Evolutionary conservation across 2,888 invertebrate genomes (phyloP), one percentile per base, ranked within the genome.

Genomic region (Cheilosia vernalis): DNA sequence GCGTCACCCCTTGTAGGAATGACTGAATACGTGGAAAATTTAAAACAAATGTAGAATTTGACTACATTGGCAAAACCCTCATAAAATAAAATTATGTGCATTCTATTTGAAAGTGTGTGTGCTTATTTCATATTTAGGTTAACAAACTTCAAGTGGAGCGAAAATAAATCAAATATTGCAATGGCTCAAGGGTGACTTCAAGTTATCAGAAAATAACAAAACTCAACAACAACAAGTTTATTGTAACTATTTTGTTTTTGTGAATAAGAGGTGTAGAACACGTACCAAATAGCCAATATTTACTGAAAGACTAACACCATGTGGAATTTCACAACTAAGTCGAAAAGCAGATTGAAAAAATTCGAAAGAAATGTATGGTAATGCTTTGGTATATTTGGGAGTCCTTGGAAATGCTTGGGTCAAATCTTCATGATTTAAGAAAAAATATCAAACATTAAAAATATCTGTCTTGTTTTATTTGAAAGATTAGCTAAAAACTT

Each of bases 381-480:
- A 6, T 21, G 6, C 5, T 6, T 27, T 27, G 27, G 1, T 27
- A 7, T 27, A 6, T 6, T 27, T 1, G 0, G 0, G 63, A 44
- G 0, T 24, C 55, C 3, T 2, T 83, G 1, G 3, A 17, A 4
- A 55, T 33, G 24, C 73, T 78, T 30, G 78, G 73, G 72, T 19
- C 66, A 77, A 42, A 72, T 82, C 10, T 72, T 77, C 10, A 60
- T 72, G 10, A 47, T 2, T 9, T 60, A 10, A 44, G 53, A 44
- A 37, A 33, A 21, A 17, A n/a, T 6, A 9, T 66, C 13, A 24
- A 64, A 6, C 5, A 17, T 10, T 5, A 17, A 10, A 44, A 10
- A 44, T 47, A 5, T 61, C 24, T 44, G 24, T 9, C 5, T 53
- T 30, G 3, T 33, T 17, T 17, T 44, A 21, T 44, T 61, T 55